phyloP scores from a whole-genome alignment of 2,113 vertebrate genomes.

The Promerops cafer region DNA sequence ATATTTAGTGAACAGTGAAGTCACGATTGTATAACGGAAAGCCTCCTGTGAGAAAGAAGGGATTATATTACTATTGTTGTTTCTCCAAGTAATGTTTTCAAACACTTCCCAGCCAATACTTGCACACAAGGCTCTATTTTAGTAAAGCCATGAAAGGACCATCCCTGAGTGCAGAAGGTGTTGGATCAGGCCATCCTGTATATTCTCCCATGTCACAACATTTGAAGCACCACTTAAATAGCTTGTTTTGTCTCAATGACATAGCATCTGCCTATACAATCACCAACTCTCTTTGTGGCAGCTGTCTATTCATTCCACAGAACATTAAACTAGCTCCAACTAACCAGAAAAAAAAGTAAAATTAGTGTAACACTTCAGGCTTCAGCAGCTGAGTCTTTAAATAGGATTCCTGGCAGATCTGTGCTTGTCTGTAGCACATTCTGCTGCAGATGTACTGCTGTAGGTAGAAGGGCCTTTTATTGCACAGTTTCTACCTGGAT shows the following conservation, averaged over 20 bases:
- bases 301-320: not conserved
- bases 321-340: not conserved
- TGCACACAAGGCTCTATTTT: not conserved
- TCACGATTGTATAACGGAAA: not conserved
- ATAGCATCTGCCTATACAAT: not conserved
- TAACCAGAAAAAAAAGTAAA: not conserved
- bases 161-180: not conserved
- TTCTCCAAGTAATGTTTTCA: not conserved
- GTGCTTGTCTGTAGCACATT: not conserved
- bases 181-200: not conserved
- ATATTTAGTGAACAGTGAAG: not conserved
- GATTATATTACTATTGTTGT: not conserved
- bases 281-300: not conserved
- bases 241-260: not conserved
- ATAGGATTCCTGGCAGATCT: not conserved
- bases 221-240: not conserved
- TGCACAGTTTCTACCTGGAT: not conserved
- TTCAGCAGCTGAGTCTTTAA: not conserved
- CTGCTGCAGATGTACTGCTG: not conserved
- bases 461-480: not conserved
- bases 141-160: not conserved
- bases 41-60: not conserved
- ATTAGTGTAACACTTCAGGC: not conserved
- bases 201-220: not conserved
- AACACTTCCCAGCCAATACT: not conserved